phyloP scores from a whole-genome alignment of 2,113 vertebrate genomes.

The Corythaeola cristata region DNA sequence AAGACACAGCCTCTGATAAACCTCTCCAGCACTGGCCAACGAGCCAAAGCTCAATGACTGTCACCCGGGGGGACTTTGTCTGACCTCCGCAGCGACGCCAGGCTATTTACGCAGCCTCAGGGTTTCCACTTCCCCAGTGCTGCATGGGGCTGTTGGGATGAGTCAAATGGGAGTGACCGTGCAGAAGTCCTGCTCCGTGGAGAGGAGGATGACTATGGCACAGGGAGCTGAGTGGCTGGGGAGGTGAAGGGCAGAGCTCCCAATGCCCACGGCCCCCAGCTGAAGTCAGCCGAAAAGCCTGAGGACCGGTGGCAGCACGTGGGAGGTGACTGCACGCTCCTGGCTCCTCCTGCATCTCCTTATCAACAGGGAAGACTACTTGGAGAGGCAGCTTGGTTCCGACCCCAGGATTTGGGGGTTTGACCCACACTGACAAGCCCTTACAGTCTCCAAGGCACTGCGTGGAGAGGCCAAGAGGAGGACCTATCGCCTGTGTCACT shows the following conservation, averaged over 20 bases:
- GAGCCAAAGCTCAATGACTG: background rate
- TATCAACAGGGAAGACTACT: fast-evolving
- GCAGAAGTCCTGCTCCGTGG: fast-evolving
- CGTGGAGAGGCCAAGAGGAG: background rate
- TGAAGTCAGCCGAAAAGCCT: background rate
- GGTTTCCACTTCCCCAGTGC: fast-evolving
- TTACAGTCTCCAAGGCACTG: background rate
- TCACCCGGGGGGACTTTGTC: background rate
- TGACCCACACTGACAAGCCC: background rate
- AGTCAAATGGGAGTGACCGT: background rate
- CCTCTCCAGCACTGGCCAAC: background rate
- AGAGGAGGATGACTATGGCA: background rate
- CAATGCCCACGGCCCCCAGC: background rate
- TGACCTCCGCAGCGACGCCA: fast-evolving
- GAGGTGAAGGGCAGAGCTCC: background rate
- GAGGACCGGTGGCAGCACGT: fast-evolving
- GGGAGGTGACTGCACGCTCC: background rate
- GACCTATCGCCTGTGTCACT: too few relatives aligned
- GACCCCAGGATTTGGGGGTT: background rate
- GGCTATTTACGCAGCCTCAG: fast-evolving
- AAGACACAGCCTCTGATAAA: background rate
- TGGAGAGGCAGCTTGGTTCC: background rate
- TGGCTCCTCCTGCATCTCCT: background rate
- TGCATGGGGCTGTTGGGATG: fast-evolving
- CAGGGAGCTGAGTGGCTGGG: background rate